Evolutionary conservation across 2,888 invertebrate species (phyloP), one percentile per base, ranked within the genome.

Genomic region (Carabus problematicus): DNA sequence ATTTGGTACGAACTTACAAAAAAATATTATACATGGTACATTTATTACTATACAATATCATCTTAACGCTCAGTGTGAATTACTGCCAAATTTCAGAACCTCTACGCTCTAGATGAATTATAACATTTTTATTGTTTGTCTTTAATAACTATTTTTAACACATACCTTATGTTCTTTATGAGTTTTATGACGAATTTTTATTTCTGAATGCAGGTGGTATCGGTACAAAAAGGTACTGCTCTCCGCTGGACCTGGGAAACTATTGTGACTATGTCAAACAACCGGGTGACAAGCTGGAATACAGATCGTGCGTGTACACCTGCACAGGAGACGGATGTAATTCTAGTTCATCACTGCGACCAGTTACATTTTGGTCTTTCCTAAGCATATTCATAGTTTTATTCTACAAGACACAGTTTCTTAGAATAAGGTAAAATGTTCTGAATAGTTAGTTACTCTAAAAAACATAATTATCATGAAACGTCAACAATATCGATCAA

Each of bases 241-340:
- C 95, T 1, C 89, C 95, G 0, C 83, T 91, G 76, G 91, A 95
- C 80, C 83, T 94, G 77, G 95, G 95, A 12, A 94, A 94, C 80
- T 94, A 93, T 76, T 96, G 96, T 81, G 91, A 95, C 78, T 94
- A 93, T 80, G 93, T 95, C 0, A 84, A 87, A 72, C 91, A 95
- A 74, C 90, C 90, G 7, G 95, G 95, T n/a, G 96, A 96, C 79
- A 87, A 85, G 75, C 82, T 94, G 75, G 88, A 89, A 70, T 95
- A 95, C 80, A 86, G 95, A 73, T 94, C 95, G 2, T 96, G 96
- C 80, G 89, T 95, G 64, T 94, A 88, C 79, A 95, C 95, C 0
- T 96, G 96, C 77, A 83, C 84, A 68, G 86, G 89, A 0, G 92
- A 95, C 77, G 94, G 93, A 1, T 96, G 96, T 79, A 96, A 96